Base-by-base conservation (phyloP, 2,113 vertebrate genomes). In the Eptatretus burgeri region DNA sequence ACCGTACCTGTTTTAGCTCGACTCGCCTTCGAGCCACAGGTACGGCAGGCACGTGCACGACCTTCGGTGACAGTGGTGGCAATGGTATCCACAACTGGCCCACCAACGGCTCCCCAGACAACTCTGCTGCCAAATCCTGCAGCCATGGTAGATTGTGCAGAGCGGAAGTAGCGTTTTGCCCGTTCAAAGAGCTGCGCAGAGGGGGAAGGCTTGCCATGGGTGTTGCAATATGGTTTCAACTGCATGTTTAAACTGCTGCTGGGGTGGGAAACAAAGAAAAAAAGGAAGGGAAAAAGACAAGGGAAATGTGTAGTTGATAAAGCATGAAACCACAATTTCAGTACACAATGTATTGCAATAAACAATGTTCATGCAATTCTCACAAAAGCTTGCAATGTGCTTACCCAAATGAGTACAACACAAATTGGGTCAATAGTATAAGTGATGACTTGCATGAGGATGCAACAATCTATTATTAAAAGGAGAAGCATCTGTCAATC, bases 131-230 rank as follows among this genome's bases (percentile, higher is more conserved):
- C 56, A 60, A 60, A 60, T n/a, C 56, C 56, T n/a, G 20, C 20
- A 20, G n/a, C 20, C 56, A 60, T 60, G 56, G n/a, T 60, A 60
- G 56, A 60, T 20, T 60, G 56, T 60, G 56, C 56, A 20, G n/a
- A 17, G 56, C 56, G 56, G 56, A 60, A 60, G 20, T 60, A 60
- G 56, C 56, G 56, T 20, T 60, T 60, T n/a, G 56, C 56, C 56
- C 56, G 56, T 20, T 60, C 56, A 20, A 60, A 60, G 56, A 60
- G 56, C 56, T 60, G 56, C 13, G 56, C n/a, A 20, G 56, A 60
- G 56, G 56, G 56, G 56, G 56, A 60, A n/a, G 56, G n/a, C 56
- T 60, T 60, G 56, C 56, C 56, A 60, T 60, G 56, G 56, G n/a
- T 60, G 56, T 20, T 20, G n/a, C n/a, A n/a, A 60, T 60, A 60